A percentile compares a stretch with the other conserved stretches of the same genome.
phyloP scores from a whole-genome alignment of 2,113 vertebrate genomes.

The Zapus hudsonius region DNA sequence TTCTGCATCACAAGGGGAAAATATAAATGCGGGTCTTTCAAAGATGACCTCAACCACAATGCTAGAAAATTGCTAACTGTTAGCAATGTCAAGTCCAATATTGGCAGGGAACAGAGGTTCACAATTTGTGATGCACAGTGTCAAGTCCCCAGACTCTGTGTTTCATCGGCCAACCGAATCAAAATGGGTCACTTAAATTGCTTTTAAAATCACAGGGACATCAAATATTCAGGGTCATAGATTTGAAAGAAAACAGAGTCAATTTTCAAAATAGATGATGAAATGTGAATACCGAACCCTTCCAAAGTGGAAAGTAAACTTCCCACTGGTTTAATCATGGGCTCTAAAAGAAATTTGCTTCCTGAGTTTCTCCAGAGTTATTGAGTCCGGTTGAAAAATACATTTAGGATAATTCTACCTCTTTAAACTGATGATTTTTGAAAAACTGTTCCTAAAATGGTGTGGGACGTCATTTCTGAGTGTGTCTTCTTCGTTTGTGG shows the following conservation, averaged over 20 bases:
- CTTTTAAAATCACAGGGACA: slow-evolving; percentile 23
- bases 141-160: slow-evolving; percentile 39
- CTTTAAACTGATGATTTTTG: neutral
- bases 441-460: neutral
- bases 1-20: slow-evolving; percentile 60
- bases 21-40: slow-evolving; percentile 69
- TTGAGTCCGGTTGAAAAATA: slow-evolving; percentile 20
- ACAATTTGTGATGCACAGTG: neutral
- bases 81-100: slow-evolving; percentile 51
- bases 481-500: neutral
- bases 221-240: neutral
- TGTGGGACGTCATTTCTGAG: neutral
- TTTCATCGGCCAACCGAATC: slow-evolving; percentile 45
- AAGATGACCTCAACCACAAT: slow-evolving; percentile 64
- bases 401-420: neutral
- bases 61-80: slow-evolving; percentile 63
- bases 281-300: neutral
- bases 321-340: neutral
- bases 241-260: slow-evolving; percentile 37
- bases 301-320: slow-evolving; percentile 41
- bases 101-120: slow-evolving; percentile 33
- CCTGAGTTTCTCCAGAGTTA: neutral
- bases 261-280: neutral
- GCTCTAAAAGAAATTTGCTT: slow-evolving; percentile 36
- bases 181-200: slow-evolving; percentile 28